Evolutionary conservation across 2,888 invertebrate species (phyloP).

Genomic region (Boloria selene): DNA sequence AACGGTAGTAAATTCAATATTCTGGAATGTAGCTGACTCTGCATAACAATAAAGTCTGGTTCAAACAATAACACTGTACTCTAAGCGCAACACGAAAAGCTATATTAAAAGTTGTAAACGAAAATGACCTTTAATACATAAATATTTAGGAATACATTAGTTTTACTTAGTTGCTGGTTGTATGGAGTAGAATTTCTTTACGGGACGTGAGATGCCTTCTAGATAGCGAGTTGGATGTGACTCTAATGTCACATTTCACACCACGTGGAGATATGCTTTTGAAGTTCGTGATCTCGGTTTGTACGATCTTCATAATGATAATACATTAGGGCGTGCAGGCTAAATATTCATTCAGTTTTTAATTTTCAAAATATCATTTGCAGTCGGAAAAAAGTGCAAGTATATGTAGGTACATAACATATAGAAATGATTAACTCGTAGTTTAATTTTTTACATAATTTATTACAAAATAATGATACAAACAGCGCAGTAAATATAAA

Average conservation of each 20-base stretch:
- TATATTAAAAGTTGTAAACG: neutral
- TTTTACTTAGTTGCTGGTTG: neutral
- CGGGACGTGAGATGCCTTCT: conserved; percentile 44
- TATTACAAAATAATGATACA: too few species aligned
- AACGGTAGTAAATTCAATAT: conserved; percentile 42
- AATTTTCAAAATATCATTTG: neutral
- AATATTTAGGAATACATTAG: conserved; percentile 1
- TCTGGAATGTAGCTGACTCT: conserved; percentile 43
- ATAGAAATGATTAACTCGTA: neutral
- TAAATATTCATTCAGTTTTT: conserved; percentile 17
- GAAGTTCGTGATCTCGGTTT: conserved; percentile 36
- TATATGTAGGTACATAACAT: too few species aligned
- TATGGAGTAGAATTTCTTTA: conserved; percentile 41
- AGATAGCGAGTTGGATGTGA: conserved; percentile 36
- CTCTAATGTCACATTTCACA: conserved; percentile 41
- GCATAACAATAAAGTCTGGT: conserved; percentile 44
- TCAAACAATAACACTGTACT: conserved; percentile 45
- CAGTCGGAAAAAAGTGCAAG: neutral
- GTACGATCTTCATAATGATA: conserved; percentile 36
- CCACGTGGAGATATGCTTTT: conserved; percentile 39
- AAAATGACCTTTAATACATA: conserved; percentile 2
- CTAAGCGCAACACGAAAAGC: conserved; percentile 2
- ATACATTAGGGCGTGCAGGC: conserved; percentile 16
- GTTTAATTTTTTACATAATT: too few species aligned
- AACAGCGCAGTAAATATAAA: too few species aligned